A percentile compares a stretch with the other conserved stretches of the same genome.
Conservation (phyloP, 1,140 invertebrate genomes). For the Tetranychus cinnabarinus region DNA sequence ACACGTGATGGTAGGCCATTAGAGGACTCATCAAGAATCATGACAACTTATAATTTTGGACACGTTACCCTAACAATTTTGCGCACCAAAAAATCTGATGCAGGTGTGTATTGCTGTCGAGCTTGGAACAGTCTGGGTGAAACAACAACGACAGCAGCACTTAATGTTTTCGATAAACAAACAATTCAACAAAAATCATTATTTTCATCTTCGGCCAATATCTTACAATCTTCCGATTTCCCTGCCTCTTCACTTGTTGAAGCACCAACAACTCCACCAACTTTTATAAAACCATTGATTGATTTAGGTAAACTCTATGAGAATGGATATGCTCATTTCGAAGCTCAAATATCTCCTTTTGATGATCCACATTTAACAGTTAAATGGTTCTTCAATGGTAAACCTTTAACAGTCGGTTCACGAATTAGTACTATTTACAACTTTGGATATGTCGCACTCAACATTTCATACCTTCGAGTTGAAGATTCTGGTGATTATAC, state of each 20-base stretch:
- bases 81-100: conserved; percentile 64
- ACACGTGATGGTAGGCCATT: conserved; percentile 29
- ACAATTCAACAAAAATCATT: not conserved
- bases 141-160: conserved; percentile 54
- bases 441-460: conserved; percentile 77
- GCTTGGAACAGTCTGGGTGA: conserved; percentile 72
- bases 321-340: conserved; percentile 54
- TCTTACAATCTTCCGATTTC: not conserved
- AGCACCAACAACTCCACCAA: not conserved
- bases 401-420: conserved; percentile 57
- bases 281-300: conserved; percentile 49
- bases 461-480: conserved; percentile 67
- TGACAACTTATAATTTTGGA: conserved; percentile 61
- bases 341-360: conserved; percentile 87
- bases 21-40: conserved; percentile 47
- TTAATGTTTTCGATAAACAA: not conserved
- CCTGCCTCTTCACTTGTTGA: not conserved
- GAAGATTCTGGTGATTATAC: conserved; percentile 73
- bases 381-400: conserved; percentile 81
- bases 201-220: not conserved
- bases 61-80: conserved; percentile 75
- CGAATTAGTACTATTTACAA: conserved; percentile 82
- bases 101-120: conserved; percentile 65
- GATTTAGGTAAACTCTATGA: conserved; percentile 54
- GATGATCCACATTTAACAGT: conserved; percentile 79